These are phyloP conservation scores for Belonocnema kinseyi DNA, from an alignment of 1,140 invertebrate genomes.

Conservation along the genomic window DNA sequence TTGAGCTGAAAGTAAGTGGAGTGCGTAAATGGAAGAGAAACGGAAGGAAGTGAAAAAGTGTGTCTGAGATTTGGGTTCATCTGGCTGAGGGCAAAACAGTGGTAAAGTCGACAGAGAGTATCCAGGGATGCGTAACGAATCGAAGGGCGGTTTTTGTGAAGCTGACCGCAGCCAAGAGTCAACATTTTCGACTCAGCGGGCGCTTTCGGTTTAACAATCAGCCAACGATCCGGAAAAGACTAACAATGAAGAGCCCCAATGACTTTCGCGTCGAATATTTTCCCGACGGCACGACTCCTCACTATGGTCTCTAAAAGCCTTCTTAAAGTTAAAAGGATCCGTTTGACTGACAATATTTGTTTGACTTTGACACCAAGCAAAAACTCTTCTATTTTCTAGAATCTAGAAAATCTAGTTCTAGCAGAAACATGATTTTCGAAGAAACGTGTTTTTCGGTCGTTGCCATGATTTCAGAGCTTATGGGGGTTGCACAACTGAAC, in stretches of 20 bases:
- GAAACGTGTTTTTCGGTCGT: conserved; percentile 22
- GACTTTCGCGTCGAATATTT: conserved; percentile 44
- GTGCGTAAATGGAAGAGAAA: not conserved
- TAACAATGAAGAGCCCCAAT: conserved; percentile 44
- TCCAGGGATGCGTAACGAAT: conserved; percentile 66
- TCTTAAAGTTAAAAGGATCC: conserved; percentile 16
- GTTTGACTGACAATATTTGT: conserved; percentile 28
- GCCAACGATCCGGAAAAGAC: conserved; percentile 34
- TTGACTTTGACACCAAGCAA: conserved; percentile 27
- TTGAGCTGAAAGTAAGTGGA: conserved; percentile 19
- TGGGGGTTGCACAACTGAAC: too few species aligned
- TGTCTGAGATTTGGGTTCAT: conserved; percentile 2
- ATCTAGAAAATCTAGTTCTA: too few species aligned
- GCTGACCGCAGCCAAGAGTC: conserved; percentile 66
- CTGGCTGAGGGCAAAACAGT: conserved; percentile 18
- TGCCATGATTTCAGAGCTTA: not conserved
- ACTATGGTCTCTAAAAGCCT: not conserved
- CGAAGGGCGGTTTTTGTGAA: conserved; percentile 67
- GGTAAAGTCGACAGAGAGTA: conserved; percentile 36
- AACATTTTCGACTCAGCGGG: conserved; percentile 66
- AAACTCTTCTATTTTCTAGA: conserved; percentile 28
- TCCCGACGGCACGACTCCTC: conserved; percentile 14
- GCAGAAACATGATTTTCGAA: not conserved
- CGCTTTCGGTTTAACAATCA: conserved; percentile 49
- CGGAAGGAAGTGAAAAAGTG: conserved; percentile 30